Evolutionary conservation across 2,797 vertebrate genomes (phyloP).

Genomic region (Cynodonichthys magdalenae): DNA sequence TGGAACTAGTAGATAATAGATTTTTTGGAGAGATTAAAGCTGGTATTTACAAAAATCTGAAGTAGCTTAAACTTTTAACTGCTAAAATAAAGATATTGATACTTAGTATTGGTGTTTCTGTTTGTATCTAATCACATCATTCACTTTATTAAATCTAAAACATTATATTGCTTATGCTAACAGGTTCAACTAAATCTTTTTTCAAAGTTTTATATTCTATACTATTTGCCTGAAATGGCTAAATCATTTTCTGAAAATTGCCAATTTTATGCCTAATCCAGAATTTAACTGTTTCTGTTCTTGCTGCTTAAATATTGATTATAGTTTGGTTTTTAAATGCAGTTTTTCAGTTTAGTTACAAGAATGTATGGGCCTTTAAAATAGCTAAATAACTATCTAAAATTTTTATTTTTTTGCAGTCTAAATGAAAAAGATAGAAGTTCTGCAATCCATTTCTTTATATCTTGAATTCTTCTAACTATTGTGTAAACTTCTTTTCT

Average conservation of each 20-base stretch:
- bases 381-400: too few relatives aligned
- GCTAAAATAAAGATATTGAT: neutral
- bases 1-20: neutral
- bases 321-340: too few relatives aligned
- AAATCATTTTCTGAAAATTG: neutral
- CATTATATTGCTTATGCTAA: neutral
- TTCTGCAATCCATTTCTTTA: neutral
- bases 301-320: neutral
- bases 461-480: conserved; percentile 7
- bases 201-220: neutral
- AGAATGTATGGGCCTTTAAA: too few relatives aligned
- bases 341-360: too few relatives aligned
- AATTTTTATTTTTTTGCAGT: neutral
- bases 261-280: neutral
- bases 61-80: neutral
- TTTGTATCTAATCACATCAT: neutral
- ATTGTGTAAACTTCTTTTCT: neutral
- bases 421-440: neutral
- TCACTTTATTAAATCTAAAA: neutral
- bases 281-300: neutral
- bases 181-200: neutral
- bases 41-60: neutral
- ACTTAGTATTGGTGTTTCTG: neutral
- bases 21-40: neutral
- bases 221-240: neutral